Evolutionary conservation across 2,113 vertebrate species (phyloP), one percentile per base, ranked within the genome.

Genomic region (Lathamus discolor): DNA sequence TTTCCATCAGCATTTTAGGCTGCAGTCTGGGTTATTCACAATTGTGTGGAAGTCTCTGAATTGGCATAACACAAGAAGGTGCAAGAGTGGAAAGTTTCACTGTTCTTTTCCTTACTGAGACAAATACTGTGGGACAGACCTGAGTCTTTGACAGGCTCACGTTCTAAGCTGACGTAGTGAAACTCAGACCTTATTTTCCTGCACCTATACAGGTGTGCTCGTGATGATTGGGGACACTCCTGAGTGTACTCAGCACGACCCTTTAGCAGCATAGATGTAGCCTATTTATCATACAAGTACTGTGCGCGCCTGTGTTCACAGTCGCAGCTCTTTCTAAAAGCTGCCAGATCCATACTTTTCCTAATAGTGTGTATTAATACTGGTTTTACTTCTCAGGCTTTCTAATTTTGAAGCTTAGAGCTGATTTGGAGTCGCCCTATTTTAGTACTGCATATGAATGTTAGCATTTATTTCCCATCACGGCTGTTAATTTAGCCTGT

Each of bases 221-320:
- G 31, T 9, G 7, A 2, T 41, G 29, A 35, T 54, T 90, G 37
- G 24, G 46, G 33, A n/a, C 17, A 10, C 25, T 85, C 22, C 29
- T 27, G 41, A 77, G 25, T 13, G 9, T 39, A n/a, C 79, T 43
- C 28, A 61, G 24, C 31, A 28, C 0, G 3, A 69, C 27, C 10
- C 8, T 70, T 73, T 44, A 62, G 41, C 10, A 54, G 33, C 13
- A 11, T 16, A 83, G 57, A 11, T 70, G 14, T 13, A 68, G 68
- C 62, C n/a, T 63, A 3, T 27, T 28, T 41, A 9, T 68, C 3
- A 1, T n/a, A 18, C 4, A 46, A 51, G 20, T 48, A 64, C 52
- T 1, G 1, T 7, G 3, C 13, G 22, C 1, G 0, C 9, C 72
- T 89, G 13, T 37, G 37, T 54, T 79, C 29, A 19, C 5, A 61